Evolutionary conservation across 2,113 vertebrate genomes (phyloP).

Genomic region (Muscicapa adusta): DNA sequence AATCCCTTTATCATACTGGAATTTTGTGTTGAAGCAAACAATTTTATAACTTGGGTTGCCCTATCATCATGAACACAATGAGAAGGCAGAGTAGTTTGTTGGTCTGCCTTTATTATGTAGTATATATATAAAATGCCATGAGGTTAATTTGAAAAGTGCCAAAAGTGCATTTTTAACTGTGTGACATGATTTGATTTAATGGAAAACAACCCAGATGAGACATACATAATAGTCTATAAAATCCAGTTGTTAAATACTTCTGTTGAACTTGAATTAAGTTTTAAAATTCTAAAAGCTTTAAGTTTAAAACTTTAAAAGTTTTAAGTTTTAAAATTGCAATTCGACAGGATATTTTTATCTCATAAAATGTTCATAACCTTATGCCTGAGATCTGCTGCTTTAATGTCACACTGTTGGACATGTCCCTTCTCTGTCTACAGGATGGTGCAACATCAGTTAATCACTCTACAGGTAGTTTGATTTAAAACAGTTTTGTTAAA

Average conservation of each 20-base stretch:
- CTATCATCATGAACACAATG: neutral
- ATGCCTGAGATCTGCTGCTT: neutral
- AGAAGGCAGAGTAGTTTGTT: neutral
- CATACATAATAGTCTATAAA: neutral
- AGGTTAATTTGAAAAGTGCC: neutral
- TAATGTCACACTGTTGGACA: neutral
- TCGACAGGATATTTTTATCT: neutral
- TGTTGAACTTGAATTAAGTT: neutral
- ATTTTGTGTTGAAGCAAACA: neutral
- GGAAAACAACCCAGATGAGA: neutral
- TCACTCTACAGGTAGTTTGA: neutral
- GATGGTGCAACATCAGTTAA: neutral
- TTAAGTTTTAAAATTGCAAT: neutral
- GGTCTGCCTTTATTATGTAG: neutral
- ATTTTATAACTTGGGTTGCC: neutral
- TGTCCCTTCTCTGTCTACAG: neutral
- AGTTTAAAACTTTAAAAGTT: neutral
- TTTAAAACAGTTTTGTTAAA: neutral
- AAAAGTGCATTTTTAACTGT: neutral
- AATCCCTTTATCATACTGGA: neutral
- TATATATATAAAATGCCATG: too few species aligned
- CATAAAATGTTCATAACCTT: neutral
- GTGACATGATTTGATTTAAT: neutral
- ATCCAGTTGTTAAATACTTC: neutral
- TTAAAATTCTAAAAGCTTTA: neutral